phyloP scores from a whole-genome alignment of 2,888 invertebrate species.

The Cancer borealis region DNA sequence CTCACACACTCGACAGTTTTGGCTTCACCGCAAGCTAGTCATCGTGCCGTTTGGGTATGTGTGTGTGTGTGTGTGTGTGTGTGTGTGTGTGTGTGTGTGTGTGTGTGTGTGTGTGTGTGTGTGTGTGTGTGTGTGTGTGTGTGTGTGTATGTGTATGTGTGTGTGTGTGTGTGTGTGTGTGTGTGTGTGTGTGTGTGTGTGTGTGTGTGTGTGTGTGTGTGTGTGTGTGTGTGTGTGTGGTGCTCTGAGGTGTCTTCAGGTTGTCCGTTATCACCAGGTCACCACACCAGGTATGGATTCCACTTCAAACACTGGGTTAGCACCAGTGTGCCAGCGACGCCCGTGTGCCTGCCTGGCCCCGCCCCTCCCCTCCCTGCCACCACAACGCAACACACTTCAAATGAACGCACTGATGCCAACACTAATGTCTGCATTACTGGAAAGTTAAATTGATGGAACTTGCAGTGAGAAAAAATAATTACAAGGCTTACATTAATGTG shows the following conservation, averaged over 20 bases:
- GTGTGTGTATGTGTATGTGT: no score
- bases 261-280: no score
- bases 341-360: background rate
- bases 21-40: no score
- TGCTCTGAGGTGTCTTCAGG: background rate
- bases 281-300: background rate
- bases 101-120: no score
- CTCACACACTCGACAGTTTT: no score
- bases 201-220: no score
- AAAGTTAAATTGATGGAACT: background rate
- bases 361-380: background rate
- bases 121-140: no score
- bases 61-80: background rate
- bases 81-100: constrained; percentile 17
- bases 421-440: constrained; percentile 8
- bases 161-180: no score
- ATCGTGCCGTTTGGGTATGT: no score
- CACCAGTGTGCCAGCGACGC: background rate
- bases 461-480: background rate
- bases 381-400: background rate
- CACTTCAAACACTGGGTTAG: background rate
- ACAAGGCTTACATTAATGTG: background rate
- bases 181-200: no score
- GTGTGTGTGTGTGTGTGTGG: no score
- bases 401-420: background rate